Percentiles rank a stretch among this genome's conserved stretches.
Evolutionary conservation across 2,113 vertebrate species (phyloP).

Genomic region (Tragelaphus imberbis): DNA sequence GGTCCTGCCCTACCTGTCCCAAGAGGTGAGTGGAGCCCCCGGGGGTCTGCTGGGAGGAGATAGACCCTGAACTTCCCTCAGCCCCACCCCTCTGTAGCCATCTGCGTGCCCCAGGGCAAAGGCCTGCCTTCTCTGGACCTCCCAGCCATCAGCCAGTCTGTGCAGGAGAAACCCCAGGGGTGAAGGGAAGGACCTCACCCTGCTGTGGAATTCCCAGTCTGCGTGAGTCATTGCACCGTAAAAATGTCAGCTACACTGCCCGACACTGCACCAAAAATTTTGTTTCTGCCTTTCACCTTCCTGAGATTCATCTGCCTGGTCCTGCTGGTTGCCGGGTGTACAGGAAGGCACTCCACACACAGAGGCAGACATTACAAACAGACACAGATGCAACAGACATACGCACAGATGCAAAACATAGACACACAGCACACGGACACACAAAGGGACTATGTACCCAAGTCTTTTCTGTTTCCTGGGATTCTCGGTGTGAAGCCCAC

Average conservation of each 20-base stretch:
- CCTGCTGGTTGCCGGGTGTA: fast-evolving
- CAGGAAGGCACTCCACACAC: not conserved
- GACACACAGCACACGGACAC: fast-evolving
- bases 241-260: not conserved
- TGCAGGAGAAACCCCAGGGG: not conserved
- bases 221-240: not conserved
- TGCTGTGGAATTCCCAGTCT: not conserved
- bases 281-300: not conserved
- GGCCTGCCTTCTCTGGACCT: not conserved
- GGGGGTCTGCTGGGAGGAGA: not conserved
- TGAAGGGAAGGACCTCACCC: not conserved
- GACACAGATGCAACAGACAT: not conserved
- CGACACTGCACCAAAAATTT: not conserved
- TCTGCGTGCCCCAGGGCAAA: not conserved
- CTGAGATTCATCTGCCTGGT: not conserved
- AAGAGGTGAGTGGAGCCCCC: conserved; percentile 86
- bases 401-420: not conserved
- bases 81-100: not conserved
- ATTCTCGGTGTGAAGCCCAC: not conserved
- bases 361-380: not conserved
- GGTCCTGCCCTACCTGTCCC: conserved; percentile 97
- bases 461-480: not conserved
- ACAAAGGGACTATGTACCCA: too few species aligned
- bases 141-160: not conserved
- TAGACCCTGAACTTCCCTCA: not conserved